Evolutionary conservation across 2,113 vertebrate genomes (phyloP), one percentile per base, ranked within the genome.

Genomic region (Hippopotamus amphibius): DNA sequence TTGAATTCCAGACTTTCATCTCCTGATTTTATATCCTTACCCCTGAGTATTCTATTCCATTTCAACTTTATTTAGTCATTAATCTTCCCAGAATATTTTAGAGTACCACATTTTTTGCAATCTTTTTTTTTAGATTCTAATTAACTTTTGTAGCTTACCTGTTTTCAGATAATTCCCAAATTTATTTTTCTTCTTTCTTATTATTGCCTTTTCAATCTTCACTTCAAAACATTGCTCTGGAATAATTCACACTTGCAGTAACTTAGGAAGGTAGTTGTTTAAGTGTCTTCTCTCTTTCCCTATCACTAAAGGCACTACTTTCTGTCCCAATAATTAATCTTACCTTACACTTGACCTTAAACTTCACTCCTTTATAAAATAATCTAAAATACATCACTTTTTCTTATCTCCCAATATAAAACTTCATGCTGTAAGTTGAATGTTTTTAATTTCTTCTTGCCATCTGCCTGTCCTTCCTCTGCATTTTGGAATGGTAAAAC

Each of bases 251-350:
- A 6, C 15, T 69, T 66, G 11, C 53, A 68, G 12, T 26, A 79
- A 89, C 15, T 89, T 19, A 72, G 13, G 17, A 33, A 82, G 9
- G 13, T 37, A 13, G 19, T 82, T 55, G 13, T 83, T 68, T 76
- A 83, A 95, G 30, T 33, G 43, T 71, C 43, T 79, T 69, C 26
- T 92, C 13, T 71, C n/a, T 41, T 83, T 88, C 57, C 88, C 61
- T 87, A 48, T 81, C 80, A 85, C 26, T 80, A n/a, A 88, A 82
- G 19, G 66, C 53, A 80, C 84, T 61, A 71, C 5, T 2, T 81
- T 95, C n/a, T 37, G 24, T 15, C 41, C 82, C 48, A 68, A 50
- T 69, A 77, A 96, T 84, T 83, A 84, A 87, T 88, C 74, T 95
- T 90, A 66, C 14, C 12, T 28, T 72, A 80, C 50, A 13, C 69